phyloP scores from a whole-genome alignment of 2,113 vertebrate genomes.

The Rhinolophus sinicus region DNA sequence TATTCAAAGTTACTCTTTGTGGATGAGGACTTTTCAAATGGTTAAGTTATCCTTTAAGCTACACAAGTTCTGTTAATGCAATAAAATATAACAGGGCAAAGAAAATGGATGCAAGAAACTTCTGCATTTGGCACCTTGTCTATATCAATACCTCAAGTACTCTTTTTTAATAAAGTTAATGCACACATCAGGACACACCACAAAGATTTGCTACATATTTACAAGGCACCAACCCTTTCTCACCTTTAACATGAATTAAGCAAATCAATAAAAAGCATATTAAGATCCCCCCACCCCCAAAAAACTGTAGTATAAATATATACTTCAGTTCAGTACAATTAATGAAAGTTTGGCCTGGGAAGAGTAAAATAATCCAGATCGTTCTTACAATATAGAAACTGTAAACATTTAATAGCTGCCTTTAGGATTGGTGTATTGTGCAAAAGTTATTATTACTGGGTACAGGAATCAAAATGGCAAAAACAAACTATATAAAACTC shows the following conservation, averaged over 20 bases:
- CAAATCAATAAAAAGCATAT: constrained; percentile 85
- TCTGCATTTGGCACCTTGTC: constrained; percentile 90
- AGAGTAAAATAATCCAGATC: constrained; percentile 88
- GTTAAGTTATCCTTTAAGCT: constrained; percentile 84
- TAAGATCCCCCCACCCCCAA: constrained; percentile 74
- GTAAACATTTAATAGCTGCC: constrained; percentile 97
- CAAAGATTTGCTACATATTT: constrained; percentile 90
- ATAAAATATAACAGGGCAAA: constrained; percentile 86
- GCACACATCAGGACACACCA: constrained; percentile 88
- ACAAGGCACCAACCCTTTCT: constrained; percentile 91
- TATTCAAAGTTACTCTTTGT: constrained; percentile 83
- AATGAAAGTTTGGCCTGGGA: constrained; percentile 87
- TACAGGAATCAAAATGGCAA: constrained; percentile 87
- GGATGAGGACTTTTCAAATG: constrained; percentile 85
- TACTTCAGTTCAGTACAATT: constrained; percentile 88
- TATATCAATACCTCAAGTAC: constrained; percentile 89
- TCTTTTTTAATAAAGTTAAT: constrained; percentile 89
- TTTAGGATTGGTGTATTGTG: constrained; percentile 95
- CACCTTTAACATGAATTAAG: constrained; percentile 85
- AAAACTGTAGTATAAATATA: constrained; percentile 85
- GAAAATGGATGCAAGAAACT: constrained; percentile 87
- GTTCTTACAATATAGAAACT: constrained; percentile 89
- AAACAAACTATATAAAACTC: constrained; percentile 90
- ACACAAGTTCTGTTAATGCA: constrained; percentile 85
- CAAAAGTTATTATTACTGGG: constrained; percentile 94